A percentile compares a stretch with the other conserved stretches of the same genome.
These are phyloP conservation scores for Pantherophis alleghaniensis DNA, from an alignment of 2,797 vertebrate species.

Conservation along the genomic window DNA sequence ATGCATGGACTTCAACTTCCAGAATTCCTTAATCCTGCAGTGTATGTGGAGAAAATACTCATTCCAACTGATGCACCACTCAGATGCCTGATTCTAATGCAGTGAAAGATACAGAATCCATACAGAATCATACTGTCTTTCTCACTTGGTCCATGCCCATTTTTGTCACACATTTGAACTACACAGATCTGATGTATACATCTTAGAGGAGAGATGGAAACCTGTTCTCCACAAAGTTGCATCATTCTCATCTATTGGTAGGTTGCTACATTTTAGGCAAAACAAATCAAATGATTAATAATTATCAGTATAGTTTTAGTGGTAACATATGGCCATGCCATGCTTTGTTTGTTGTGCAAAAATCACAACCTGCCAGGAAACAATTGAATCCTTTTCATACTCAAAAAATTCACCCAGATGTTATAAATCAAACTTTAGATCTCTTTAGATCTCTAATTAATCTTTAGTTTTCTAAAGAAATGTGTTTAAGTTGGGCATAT, in stretches of 20 bases:
- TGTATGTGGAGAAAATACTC: background rate
- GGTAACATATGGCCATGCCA: background rate
- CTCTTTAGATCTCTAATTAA: background rate
- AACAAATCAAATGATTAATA: background rate
- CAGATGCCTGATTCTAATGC: background rate
- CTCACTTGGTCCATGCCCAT: background rate
- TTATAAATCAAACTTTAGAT: background rate
- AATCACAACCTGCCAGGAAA: background rate
- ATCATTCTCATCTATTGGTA: background rate
- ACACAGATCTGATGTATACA: background rate
- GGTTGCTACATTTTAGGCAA: background rate
- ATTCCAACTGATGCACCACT: background rate
- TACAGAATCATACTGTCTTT: background rate
- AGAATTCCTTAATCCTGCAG: background rate
- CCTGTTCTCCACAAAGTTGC: background rate
- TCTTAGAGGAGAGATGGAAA: background rate
- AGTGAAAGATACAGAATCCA: background rate
- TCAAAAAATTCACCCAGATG: background rate
- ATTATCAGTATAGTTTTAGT: background rate
- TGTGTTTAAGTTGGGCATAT: background rate
- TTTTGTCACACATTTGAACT: background rate
- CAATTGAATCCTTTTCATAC: background rate
- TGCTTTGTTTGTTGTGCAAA: background rate
- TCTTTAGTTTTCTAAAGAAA: background rate
- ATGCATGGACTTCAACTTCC: background rate